Conservation (phyloP, 2,888 invertebrate genomes). For the Eristalis intricaria region DNA sequence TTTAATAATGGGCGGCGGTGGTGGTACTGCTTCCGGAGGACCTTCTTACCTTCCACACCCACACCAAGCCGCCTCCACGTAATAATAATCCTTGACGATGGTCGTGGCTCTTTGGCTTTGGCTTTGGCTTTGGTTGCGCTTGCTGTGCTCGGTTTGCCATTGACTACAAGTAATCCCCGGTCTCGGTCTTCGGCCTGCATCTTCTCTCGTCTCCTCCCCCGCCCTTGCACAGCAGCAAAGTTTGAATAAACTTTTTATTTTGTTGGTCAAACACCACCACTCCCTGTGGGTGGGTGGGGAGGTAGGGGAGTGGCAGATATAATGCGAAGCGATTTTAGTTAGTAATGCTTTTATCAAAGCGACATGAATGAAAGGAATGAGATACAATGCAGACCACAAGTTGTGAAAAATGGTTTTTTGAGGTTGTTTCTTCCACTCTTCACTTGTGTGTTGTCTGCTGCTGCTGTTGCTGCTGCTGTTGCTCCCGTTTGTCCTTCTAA, state of each 20-base stretch:
- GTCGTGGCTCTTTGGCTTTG: constrained; percentile 6
- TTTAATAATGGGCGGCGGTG: constrained; percentile 49
- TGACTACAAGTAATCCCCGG: constrained; percentile 47
- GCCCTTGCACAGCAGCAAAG: constrained; percentile 25
- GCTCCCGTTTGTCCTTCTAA: constrained; percentile 2
- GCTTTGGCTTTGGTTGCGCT: not conserved
- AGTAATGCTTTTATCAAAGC: constrained; percentile 66
- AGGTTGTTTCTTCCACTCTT: constrained; percentile 26
- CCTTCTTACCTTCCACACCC: constrained; percentile 48
- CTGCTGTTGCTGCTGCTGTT: not conserved
- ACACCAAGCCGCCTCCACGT: not conserved
- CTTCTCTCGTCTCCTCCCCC: not conserved
- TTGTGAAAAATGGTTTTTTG: constrained; percentile 69
- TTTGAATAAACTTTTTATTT: constrained; percentile 66
- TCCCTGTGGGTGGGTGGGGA: not conserved
- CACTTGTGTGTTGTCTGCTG: constrained; percentile 9
- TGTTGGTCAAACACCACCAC: constrained; percentile 56
- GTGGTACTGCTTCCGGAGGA: not conserved
- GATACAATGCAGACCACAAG: constrained; percentile 66
- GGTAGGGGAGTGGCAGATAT: not conserved
- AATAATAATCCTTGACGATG: constrained; percentile 63
- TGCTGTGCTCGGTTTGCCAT: not conserved
- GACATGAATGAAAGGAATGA: constrained; percentile 56
- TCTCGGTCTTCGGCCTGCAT: not conserved
- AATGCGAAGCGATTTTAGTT: constrained; percentile 63